These are phyloP conservation scores for Macrobrachium nipponense DNA, from an alignment of 1,140 invertebrate genomes.

Conservation along the genomic window DNA sequence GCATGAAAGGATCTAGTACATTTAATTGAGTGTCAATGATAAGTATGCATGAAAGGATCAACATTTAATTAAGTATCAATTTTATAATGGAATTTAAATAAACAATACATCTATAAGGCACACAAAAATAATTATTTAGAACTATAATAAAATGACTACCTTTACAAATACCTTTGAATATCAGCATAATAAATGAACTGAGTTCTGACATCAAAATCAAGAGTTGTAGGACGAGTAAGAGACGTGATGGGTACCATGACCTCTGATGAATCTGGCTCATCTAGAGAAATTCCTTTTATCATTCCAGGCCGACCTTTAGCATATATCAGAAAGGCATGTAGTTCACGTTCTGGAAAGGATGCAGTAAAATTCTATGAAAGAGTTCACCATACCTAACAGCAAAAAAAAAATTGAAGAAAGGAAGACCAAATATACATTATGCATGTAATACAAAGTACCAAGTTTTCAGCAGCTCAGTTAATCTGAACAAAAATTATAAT, in stretches of 20 bases:
- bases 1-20: too few species aligned
- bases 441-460: too few species aligned
- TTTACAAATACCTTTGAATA: conserved; percentile 68
- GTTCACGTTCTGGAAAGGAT: conserved; percentile 42
- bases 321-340: conserved; percentile 73
- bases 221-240: conserved; percentile 74
- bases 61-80: too few species aligned
- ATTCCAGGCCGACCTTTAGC: conserved; percentile 75
- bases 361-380: not conserved
- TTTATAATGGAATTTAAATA: too few species aligned
- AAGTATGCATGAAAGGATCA: too few species aligned
- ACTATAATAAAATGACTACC: not conserved
- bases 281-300: conserved; percentile 75
- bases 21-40: too few species aligned
- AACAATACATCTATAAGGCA: too few species aligned
- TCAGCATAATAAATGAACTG: conserved; percentile 80
- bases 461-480: too few species aligned
- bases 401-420: not conserved
- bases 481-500: too few species aligned
- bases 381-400: not conserved
- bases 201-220: conserved; percentile 78
- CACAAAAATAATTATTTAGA: not conserved
- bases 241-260: conserved; percentile 78
- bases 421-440: too few species aligned
- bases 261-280: conserved; percentile 68